Conservation (phyloP, 2,113 vertebrate species). For the Drymodes brunneopygia region DNA sequence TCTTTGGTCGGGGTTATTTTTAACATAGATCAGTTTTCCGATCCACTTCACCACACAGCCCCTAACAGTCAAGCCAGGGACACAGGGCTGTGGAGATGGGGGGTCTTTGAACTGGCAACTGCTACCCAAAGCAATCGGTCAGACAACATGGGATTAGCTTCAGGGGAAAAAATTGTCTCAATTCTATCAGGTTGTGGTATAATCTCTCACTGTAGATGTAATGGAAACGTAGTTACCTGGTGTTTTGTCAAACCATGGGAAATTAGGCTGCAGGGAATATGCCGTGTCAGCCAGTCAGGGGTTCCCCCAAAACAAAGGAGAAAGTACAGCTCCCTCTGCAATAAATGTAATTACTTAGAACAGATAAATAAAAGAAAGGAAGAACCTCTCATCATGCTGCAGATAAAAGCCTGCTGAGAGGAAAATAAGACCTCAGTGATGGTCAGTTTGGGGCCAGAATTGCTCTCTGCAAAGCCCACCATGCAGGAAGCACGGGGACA, state of each 20-base stretch:
- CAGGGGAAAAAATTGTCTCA: background rate
- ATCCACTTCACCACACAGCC: constrained; percentile 20
- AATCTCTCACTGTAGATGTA: background rate
- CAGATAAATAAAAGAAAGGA: constrained; percentile 46
- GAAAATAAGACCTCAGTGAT: background rate
- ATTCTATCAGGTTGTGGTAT: background rate
- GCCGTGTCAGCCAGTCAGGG: background rate
- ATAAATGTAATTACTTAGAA: background rate
- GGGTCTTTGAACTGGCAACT: constrained; percentile 22
- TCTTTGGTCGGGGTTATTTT: constrained; percentile 44
- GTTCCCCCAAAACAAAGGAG: constrained; percentile 25
- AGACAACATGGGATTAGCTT: background rate
- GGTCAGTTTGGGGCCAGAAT: constrained; percentile 1
- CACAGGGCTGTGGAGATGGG: background rate
- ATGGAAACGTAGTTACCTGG: background rate
- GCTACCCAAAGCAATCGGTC: background rate
- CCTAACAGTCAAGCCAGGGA: background rate
- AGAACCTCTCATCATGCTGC: background rate
- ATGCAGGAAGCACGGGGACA: background rate
- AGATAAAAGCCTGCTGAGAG: background rate
- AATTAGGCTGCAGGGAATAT: constrained; percentile 7
- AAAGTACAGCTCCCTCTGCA: background rate
- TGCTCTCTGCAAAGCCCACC: constrained; percentile 9
- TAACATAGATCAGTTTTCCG: background rate
- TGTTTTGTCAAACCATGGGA: constrained; percentile 2